Conservation (phyloP, 2,113 vertebrate genomes). For the Meles meles region DNA sequence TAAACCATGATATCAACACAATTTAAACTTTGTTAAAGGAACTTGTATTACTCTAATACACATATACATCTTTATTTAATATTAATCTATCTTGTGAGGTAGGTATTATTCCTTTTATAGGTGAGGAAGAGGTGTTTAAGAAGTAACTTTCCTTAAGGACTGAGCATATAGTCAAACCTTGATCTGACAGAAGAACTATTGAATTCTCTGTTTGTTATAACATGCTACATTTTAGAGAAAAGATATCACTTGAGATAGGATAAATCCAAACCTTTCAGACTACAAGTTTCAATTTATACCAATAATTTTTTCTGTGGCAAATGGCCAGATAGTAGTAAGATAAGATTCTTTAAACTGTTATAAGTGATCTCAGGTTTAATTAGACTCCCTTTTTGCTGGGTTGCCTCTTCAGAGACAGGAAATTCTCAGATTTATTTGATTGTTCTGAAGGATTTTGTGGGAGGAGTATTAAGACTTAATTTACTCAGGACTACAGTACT, state of each 20-base stretch:
- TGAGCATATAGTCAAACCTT: not conserved
- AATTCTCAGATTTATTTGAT: slow-evolving; percentile 43
- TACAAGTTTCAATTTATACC: not conserved
- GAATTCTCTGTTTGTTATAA: not conserved
- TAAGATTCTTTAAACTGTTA: not conserved
- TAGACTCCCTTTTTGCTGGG: not conserved
- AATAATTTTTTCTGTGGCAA: not conserved
- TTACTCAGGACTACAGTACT: not conserved
- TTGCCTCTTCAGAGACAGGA: not conserved
- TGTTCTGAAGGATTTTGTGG: slow-evolving; percentile 12
- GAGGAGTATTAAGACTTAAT: not conserved
- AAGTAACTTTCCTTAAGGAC: not conserved
- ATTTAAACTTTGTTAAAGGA: slow-evolving; percentile 5
- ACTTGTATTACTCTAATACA: not conserved
- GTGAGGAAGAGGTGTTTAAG: slow-evolving; percentile 18
- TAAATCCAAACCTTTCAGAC: slow-evolving; percentile 12
- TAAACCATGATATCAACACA: not conserved
- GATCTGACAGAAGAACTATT: not conserved
- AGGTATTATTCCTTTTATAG: not conserved
- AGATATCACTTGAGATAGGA: not conserved
- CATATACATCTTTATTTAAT: not conserved
- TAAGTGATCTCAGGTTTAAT: slow-evolving; percentile 32
- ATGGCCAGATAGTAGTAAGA: not conserved
- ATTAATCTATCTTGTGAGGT: not conserved
- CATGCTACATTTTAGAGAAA: not conserved